Evolutionary conservation across 2,113 vertebrate species (phyloP), one percentile per base, ranked within the genome.

Genomic region (Cynopterus brachyotis): DNA sequence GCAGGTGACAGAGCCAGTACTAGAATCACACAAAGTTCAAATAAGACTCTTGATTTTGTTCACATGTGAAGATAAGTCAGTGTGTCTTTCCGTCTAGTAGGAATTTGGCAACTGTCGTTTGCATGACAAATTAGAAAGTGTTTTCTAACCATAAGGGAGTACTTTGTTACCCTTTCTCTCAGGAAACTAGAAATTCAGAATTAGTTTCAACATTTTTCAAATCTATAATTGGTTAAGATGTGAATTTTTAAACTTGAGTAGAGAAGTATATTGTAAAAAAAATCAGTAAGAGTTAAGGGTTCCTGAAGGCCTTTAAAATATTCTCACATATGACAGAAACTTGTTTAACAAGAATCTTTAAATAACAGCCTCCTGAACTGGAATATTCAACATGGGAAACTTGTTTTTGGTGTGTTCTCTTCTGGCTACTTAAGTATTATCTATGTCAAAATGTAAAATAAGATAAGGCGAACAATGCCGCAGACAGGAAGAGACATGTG

Each of bases 201-300:
- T 75, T 95, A 92, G 32, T 87, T 96, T 87, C 62, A 92, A 89
- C 62, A 95, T 82, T 95, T 96, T 66, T 37, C 30, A 95, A 96
- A 96, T 75, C 78, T 79, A 40, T 82, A 83, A 82, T 45, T 89
- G 47, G 24, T 50, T 50, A 87, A 82, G 11, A 90, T 75, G 30
- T 94, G 3, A 20, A 53, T 30, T 57, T 72, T 94, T 64, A 22
- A 84, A 96, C 40, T 84, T 72, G 64, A n/a, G 3, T 69, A 62
- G 19, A 92, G 35, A 94, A 40, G 28, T 76, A 76, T 16, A 83
- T 94, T 92, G 75, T 60, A 16, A 50, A 87, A 95, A 94, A 28
- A 94, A 53, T 69, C 15, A 62, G 24, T 80, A 66, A 85, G 83
- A 89, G 42, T 60, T 60, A 80, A 89, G 45, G 22, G 59, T 55